phyloP scores from a whole-genome alignment of 2,797 vertebrate species.

The Chiloscyllium punctatum region DNA sequence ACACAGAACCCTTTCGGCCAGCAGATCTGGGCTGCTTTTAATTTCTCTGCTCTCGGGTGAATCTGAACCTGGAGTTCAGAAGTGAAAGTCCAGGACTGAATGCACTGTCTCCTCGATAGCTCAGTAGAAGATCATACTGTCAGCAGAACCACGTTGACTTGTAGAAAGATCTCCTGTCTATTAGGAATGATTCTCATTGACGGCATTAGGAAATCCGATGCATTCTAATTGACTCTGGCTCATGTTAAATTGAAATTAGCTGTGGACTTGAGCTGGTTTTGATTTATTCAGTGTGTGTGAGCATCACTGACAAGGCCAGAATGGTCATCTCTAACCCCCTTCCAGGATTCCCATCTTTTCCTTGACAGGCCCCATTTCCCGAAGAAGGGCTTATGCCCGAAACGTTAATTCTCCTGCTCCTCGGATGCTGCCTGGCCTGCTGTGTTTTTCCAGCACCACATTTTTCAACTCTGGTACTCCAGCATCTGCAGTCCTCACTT shows the following conservation, averaged over 20 bases:
- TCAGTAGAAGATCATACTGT: neutral
- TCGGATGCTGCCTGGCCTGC: no score
- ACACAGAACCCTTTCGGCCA: neutral
- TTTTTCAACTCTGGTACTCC: no score
- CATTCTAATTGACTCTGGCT: neutral
- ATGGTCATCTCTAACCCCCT: no score
- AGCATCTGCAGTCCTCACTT: no score
- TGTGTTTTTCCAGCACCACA: no score
- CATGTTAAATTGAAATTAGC: neutral
- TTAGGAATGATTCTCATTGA: neutral
- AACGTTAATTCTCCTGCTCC: no score
- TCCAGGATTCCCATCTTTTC: neutral
- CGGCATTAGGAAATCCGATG: neutral
- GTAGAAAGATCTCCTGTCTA: neutral
- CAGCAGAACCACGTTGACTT: neutral
- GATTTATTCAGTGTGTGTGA: no score
- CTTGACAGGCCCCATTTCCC: neutral
- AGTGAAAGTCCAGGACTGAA: neutral
- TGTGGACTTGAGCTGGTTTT: neutral
- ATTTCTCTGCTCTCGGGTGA: neutral
- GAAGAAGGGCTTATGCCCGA: no score
- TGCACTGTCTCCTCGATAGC: no score
- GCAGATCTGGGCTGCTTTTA: neutral
- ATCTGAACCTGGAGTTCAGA: neutral
- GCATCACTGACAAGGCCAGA: no score